phyloP scores from a whole-genome alignment of 1,140 invertebrate genomes.

The Cyclargus thomasi region DNA sequence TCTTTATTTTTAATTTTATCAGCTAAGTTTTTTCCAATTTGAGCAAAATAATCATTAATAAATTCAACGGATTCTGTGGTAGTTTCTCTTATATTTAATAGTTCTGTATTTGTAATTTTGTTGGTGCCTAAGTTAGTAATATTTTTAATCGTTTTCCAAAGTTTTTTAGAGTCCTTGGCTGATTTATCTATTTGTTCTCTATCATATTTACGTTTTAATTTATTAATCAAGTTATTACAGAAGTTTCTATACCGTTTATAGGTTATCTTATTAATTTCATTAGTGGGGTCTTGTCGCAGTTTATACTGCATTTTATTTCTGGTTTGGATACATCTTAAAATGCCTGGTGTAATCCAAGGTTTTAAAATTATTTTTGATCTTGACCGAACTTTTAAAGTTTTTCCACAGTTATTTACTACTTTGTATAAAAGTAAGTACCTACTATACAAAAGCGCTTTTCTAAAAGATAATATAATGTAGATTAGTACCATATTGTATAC shows the following conservation, averaged over 20 bases:
- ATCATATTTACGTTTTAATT: conserved; percentile 11
- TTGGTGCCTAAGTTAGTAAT: neutral
- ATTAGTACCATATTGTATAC: too few species aligned
- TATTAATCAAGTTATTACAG: conserved; percentile 4
- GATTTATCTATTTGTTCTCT: neutral
- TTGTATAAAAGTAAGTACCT: too few species aligned
- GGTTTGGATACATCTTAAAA: neutral
- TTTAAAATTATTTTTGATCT: too few species aligned
- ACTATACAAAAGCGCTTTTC: too few species aligned
- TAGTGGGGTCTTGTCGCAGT: neutral
- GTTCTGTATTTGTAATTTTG: neutral
- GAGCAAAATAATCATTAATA: neutral
- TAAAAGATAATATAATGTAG: too few species aligned
- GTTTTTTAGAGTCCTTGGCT: neutral
- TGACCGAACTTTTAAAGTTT: too few species aligned
- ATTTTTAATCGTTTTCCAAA: conserved; percentile 13
- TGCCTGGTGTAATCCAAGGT: neutral
- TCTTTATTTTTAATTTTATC: neutral
- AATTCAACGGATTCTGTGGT: neutral
- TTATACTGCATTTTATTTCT: conserved; percentile 9
- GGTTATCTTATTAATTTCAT: conserved; percentile 10
- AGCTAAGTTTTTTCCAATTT: neutral
- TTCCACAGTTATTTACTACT: too few species aligned
- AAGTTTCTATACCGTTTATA: conserved; percentile 9
- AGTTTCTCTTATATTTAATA: neutral